A percentile compares a stretch with the other conserved stretches of the same genome.
phyloP scores from a whole-genome alignment of 2,797 vertebrate genomes.

The Lacerta agilis region DNA sequence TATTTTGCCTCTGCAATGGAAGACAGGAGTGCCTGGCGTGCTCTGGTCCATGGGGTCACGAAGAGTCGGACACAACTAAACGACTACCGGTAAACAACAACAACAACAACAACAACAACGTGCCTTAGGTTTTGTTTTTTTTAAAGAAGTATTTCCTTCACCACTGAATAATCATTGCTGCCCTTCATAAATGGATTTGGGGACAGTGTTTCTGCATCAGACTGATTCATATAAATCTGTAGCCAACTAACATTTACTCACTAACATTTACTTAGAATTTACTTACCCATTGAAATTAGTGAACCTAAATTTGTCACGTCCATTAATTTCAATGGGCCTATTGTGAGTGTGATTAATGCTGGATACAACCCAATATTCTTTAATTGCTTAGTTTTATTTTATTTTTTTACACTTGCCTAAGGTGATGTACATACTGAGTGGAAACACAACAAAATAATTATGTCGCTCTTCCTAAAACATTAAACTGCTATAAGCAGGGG shows the following conservation, averaged over 20 bases:
- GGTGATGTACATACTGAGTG: background rate
- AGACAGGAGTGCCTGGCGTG: no score
- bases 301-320: no score
- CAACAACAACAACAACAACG: no score
- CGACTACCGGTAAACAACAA: no score
- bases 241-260: no score
- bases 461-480: background rate
- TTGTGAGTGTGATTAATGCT: no score
- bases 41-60: no score
- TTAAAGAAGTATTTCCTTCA: background rate
- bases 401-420: background rate
- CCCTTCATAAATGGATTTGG: background rate
- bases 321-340: no score
- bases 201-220: background rate
- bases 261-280: no score
- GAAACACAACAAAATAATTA: background rate
- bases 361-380: background rate
- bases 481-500: background rate
- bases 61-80: no score
- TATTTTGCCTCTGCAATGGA: background rate
- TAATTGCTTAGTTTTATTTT: background rate
- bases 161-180: background rate
- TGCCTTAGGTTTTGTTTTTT: background rate
- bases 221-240: no score
- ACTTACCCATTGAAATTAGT: no score